Base-by-base conservation (phyloP, 2,888 invertebrate genomes). In the Eudemis profundana region DNA sequence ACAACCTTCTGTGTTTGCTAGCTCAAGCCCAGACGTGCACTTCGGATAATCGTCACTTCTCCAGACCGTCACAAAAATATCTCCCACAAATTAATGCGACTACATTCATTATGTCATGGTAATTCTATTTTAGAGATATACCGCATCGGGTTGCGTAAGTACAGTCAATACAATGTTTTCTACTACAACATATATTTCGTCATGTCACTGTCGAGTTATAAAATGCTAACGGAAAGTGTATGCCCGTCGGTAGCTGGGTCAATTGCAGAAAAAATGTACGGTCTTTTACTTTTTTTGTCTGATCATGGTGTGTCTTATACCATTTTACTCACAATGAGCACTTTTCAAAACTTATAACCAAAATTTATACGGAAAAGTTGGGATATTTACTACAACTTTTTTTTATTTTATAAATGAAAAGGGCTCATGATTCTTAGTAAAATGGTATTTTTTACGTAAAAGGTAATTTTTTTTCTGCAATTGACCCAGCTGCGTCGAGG, bases 1-100 rank as follows among this genome's bases (percentile, higher is more conserved):
- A 83, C 79, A 82, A 84, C 79, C 80, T 80, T 74, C 69, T 73
- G 70, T 70, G 72, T 68, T 70, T 61, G 69, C 70, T 70, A 74
- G 33, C 17, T 50, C 19, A n/a, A 61, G 59, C 65, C 42, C 38
- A 53, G 60, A 65, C 65, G 4, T 65, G 65, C 65, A 60, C 65
- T 53, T 65, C 61, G 2, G 33, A 53, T 36, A 23, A 14, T 36
- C 23, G 57, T 23, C 42, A 33, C 29, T 44, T 44, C 33, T 51
- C 50, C 3, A 17, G 14, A 53, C 40, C 44, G 12, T 53, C 29
- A 47, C 36, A 51, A 44, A 57, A 62, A 57, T 63, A 64, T 57
- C 50, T 50, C 33, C 57, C 50, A n/a, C 44, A 33, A 33, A 50
- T 57, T 42, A 33, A 57, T 46, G 59, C 17, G 57, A 46, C 46